These are phyloP conservation scores for Hypolimnas misippus DNA, from an alignment of 2,888 invertebrate species.

Conservation along the genomic window DNA sequence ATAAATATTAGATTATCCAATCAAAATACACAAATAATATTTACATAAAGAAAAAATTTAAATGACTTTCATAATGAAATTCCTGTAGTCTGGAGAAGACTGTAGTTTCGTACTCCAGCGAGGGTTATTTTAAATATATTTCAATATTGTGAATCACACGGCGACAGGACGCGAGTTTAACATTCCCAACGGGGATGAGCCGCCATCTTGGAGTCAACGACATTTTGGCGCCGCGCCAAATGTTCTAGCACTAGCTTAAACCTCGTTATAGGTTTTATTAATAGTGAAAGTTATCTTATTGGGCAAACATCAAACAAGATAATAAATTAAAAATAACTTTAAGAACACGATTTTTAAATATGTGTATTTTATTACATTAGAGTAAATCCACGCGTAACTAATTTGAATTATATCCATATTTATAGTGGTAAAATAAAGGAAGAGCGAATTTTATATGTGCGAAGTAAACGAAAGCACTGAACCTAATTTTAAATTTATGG, in stretches of 20 bases:
- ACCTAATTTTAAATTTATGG: no score
- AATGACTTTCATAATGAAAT: neutral
- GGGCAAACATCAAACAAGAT: neutral
- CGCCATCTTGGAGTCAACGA: constrained; percentile 46
- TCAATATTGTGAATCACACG: constrained; percentile 28
- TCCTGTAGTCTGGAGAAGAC: neutral
- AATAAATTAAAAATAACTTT: neutral
- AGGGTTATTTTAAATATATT: constrained; percentile 21
- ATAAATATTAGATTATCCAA: no score
- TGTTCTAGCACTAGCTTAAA: constrained; percentile 34
- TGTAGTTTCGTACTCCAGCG: neutral
- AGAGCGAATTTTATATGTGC: no score
- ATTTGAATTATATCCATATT: no score
- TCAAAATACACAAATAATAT: no score
- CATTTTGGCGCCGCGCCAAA: constrained; percentile 52
- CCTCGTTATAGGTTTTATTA: constrained; percentile 19
- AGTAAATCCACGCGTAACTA: no score
- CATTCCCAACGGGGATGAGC: constrained; percentile 39
- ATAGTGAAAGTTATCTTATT: constrained; percentile 25
- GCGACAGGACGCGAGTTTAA: constrained; percentile 34
- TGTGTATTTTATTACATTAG: no score
- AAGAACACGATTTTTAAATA: no score
- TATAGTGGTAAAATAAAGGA: no score
- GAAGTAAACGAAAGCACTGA: no score
- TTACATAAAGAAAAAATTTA: neutral